Base-by-base conservation (phyloP, 2,888 invertebrate genomes). In the Charanyca ferruginea region DNA sequence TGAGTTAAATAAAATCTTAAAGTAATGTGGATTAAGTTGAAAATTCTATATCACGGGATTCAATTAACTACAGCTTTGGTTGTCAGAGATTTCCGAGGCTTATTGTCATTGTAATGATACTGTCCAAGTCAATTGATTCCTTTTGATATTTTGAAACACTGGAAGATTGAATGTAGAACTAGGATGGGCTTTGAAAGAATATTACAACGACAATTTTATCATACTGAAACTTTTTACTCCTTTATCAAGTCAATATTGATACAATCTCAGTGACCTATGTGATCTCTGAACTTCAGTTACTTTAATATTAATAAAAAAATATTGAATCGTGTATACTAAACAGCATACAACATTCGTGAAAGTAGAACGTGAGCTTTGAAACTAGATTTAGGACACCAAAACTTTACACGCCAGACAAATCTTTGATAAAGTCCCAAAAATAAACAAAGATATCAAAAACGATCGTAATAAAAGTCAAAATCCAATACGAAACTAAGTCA, bases 11-110 rank as follows among this genome's bases (percentile, higher is more conserved):
- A 59, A 68, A 52, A 63, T 77, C 83, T 85, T 86, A 81, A 68
- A 60, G 49, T 54, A 44, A 42, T 49, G 57, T 5, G 4, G 45
- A 28, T 80, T 76, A 66, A 75, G 77, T 72, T 72, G 45, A 73
- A 61, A 74, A 52, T 77, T 68, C 66, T 67, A 41, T 42, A 70
- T 73, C 45, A 28, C 18, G 18, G 44, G 35, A 81, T 83, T 84
- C 77, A 83, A 83, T 85, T 83, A 80, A 64, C 64, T 72, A 74
- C 61, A 55, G 70, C 48, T 72, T 71, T 67, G 80, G 69, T 77
- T 80, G 66, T 76, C 73, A 71, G 64, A 60, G 58, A 68, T 71
- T 77, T 73, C 74, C 48, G 62, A 80, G 57, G 68, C 57, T 72
- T 72, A 73, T 78, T 77, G 73, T 77, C 78, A 77, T 65, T 77